Evolutionary conservation across 2,797 vertebrate genomes (phyloP).

Genomic region (Pseudomugil gertrudae): DNA sequence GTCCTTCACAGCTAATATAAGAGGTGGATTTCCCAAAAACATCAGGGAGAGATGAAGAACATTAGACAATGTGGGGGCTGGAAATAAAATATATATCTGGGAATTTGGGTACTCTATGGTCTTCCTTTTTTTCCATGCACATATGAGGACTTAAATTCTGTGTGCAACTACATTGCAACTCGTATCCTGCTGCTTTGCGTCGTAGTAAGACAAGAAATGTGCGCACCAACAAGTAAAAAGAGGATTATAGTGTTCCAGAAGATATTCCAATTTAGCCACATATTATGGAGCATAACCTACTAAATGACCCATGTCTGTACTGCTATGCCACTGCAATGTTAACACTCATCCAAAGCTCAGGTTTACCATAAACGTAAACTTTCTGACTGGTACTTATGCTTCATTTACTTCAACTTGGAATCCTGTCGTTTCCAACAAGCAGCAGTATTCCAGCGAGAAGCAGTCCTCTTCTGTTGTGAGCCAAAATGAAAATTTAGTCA

Average conservation of each 20-base stretch:
- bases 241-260: neutral
- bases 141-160: neutral
- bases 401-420: neutral
- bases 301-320: neutral
- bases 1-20: constrained; percentile 21
- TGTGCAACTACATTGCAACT: neutral
- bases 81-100: neutral
- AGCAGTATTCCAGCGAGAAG: neutral
- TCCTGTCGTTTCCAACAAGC: neutral
- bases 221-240: neutral
- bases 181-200: neutral
- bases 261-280: neutral
- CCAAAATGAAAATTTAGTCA: neutral
- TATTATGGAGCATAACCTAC: neutral
- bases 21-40: constrained; percentile 32
- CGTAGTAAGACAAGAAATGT: neutral
- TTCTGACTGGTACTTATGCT: neutral
- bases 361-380: neutral
- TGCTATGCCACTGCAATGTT: neutral
- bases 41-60: constrained; percentile 12
- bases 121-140: neutral
- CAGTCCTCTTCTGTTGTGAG: neutral
- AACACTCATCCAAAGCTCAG: neutral
- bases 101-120: neutral
- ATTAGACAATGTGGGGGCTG: neutral